Percentiles rank a stretch among this genome's conserved stretches.
These are phyloP conservation scores for Spilosoma lubricipeda DNA, from an alignment of 2,888 invertebrate genomes.

Conservation along the genomic window DNA sequence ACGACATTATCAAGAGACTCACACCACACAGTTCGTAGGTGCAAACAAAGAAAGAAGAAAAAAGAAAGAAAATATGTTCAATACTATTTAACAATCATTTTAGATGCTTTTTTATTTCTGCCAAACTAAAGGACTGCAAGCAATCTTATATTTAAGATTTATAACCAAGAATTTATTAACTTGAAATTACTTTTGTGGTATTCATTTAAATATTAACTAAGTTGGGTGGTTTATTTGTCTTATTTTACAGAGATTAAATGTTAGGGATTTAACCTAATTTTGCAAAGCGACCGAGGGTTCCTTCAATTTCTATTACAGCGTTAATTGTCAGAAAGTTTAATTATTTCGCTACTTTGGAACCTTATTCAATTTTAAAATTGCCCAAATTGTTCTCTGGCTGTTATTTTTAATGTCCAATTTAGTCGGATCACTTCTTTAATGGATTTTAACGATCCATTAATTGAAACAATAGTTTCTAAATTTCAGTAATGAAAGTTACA, in stretches of 20 bases:
- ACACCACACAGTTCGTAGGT: not conserved
- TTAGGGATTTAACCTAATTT: conserved; percentile 33
- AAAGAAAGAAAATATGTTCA: too few species aligned
- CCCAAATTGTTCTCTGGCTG: conserved; percentile 9
- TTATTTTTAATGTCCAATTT: conserved; percentile 17
- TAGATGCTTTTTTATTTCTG: too few species aligned
- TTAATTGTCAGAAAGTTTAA: conserved; percentile 48
- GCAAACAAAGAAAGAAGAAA: too few species aligned
- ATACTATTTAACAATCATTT: too few species aligned
- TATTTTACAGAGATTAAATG: conserved; percentile 28
- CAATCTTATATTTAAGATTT: conserved; percentile 21
- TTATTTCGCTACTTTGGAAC: conserved; percentile 41
- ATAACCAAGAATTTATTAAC: conserved; percentile 20
- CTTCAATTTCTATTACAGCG: conserved; percentile 34
- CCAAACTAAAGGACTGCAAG: too few species aligned
- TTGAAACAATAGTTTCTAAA: not conserved
- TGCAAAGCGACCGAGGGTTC: conserved; percentile 28
- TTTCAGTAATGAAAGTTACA: not conserved
- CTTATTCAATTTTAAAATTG: conserved; percentile 33
- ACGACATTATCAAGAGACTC: not conserved
- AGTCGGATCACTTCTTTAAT: conserved; percentile 13
- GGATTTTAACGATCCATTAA: conserved; percentile 8
- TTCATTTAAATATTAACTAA: conserved; percentile 43
- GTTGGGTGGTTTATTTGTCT: conserved; percentile 29
- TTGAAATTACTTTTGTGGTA: conserved; percentile 24